These are phyloP conservation scores for Corvus hawaiiensis DNA, from an alignment of 2,113 vertebrate species.

Conservation along the genomic window DNA sequence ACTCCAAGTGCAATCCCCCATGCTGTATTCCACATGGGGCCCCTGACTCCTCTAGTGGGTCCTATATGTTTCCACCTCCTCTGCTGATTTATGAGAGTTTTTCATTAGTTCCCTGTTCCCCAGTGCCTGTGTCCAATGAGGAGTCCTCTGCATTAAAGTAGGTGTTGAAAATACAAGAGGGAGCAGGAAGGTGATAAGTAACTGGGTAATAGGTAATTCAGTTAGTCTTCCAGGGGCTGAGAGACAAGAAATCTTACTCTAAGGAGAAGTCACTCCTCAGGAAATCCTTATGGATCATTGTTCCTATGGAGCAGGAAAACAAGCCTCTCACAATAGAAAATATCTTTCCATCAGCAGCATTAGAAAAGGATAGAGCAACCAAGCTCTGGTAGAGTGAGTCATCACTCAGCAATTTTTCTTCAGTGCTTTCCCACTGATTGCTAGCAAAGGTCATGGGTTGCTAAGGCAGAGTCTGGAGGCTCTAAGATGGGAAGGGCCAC, in stretches of 20 bases:
- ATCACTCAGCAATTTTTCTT: constrained; percentile 5
- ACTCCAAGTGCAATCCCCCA: not conserved
- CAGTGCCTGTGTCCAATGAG: not conserved
- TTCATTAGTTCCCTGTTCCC: not conserved
- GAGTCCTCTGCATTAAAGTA: not conserved
- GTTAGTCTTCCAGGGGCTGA: not conserved
- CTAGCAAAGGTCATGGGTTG: not conserved
- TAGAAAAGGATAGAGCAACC: constrained; percentile 33
- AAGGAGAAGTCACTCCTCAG: constrained; percentile 19
- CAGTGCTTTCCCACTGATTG: not conserved
- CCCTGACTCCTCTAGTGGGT: not conserved
- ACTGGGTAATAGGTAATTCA: not conserved
- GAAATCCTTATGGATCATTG: constrained; percentile 50
- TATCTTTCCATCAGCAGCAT: constrained; percentile 22
- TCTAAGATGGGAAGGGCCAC: not conserved
- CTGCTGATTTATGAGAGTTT: not conserved
- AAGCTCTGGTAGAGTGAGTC: constrained; percentile 23
- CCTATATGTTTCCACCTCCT: not conserved
- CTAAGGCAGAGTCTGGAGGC: not conserved
- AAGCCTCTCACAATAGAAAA: constrained; percentile 32
- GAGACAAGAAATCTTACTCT: not conserved
- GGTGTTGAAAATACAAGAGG: not conserved
- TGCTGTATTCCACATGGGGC: rapidly evolving
- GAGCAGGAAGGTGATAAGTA: not conserved
- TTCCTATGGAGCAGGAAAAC: constrained; percentile 38